Conservation (phyloP, 2,797 vertebrate species). For the Diceros bicornis region DNA sequence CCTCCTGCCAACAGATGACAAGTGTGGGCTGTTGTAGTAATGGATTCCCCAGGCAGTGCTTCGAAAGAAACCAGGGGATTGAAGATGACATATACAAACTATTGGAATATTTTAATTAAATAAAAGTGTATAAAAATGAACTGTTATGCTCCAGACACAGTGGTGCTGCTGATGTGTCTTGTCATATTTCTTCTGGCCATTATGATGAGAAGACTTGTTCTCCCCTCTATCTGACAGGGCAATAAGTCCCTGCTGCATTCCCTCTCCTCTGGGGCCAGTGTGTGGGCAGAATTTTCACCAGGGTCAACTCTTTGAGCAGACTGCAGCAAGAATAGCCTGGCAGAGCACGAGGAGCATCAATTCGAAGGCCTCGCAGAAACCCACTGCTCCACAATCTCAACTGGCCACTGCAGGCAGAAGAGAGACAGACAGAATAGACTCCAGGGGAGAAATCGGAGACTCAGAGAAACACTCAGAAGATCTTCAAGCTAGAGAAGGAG, state of each 20-base stretch:
- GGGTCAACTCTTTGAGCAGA: conserved; percentile 50
- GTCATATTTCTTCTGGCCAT: conserved; percentile 68
- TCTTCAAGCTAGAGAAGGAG: neutral
- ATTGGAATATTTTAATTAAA: conserved; percentile 83
- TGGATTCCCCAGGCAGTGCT: conserved; percentile 78
- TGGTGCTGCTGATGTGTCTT: conserved; percentile 64
- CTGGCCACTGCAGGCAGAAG: neutral
- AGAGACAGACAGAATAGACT: neutral
- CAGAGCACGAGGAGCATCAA: neutral
- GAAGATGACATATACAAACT: conserved; percentile 70
- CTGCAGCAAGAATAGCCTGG: neutral
- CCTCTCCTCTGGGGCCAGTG: neutral
- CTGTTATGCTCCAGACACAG: conserved; percentile 23
- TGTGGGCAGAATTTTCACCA: conserved; percentile 66
- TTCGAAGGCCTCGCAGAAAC: neutral
- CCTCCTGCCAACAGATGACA: conserved; percentile 83
- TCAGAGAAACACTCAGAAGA: neutral
- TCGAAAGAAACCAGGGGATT: conserved; percentile 81
- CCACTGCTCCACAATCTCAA: neutral
- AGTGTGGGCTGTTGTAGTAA: conserved; percentile 82
- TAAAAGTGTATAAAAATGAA: conserved; percentile 54
- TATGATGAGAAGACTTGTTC: conserved; percentile 3
- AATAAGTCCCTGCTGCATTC: conserved; percentile 79
- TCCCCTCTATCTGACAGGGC: conserved; percentile 78
- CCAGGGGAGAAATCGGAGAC: neutral